Percentiles rank a stretch among this genome's conserved stretches.
phyloP scores from a whole-genome alignment of 2,797 vertebrate genomes.

The Ptychadena robeensis region DNA sequence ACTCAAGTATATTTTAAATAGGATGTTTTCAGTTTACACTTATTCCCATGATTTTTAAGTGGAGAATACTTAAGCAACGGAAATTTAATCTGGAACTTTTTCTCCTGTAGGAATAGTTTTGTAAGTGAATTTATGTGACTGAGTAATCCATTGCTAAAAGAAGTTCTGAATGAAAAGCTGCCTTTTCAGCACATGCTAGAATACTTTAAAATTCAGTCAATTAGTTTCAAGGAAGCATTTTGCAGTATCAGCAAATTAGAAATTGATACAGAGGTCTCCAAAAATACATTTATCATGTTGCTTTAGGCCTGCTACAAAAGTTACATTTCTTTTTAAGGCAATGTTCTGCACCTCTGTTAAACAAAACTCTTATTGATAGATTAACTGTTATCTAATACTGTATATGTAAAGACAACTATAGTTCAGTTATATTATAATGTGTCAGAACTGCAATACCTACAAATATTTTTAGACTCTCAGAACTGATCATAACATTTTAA shows the following conservation, averaged over 20 bases:
- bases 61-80: neutral
- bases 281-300: constrained; percentile 49
- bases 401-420: neutral
- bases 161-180: constrained; percentile 38
- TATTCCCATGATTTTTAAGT: neutral
- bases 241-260: constrained; percentile 46
- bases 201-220: constrained; percentile 48
- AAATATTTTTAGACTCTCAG: neutral
- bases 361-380: neutral
- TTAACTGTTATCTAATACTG: neutral
- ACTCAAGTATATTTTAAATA: too few species aligned
- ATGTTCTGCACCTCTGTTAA: neutral
- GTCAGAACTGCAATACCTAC: neutral
- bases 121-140: constrained; percentile 29
- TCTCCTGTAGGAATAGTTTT: constrained; percentile 30
- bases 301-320: constrained; percentile 12
- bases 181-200: constrained; percentile 42
- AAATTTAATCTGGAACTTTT: constrained; percentile 21
- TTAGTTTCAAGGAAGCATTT: constrained; percentile 36
- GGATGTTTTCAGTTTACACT: neutral
- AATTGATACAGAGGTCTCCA: constrained; percentile 33
- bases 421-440: neutral
- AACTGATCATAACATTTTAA: too few species aligned
- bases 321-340: constrained; percentile 30
- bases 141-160: constrained; percentile 34